A percentile compares a stretch with the other conserved stretches of the same genome.
Conservation (phyloP, 2,113 vertebrate genomes). For the Azemiops feae region DNA sequence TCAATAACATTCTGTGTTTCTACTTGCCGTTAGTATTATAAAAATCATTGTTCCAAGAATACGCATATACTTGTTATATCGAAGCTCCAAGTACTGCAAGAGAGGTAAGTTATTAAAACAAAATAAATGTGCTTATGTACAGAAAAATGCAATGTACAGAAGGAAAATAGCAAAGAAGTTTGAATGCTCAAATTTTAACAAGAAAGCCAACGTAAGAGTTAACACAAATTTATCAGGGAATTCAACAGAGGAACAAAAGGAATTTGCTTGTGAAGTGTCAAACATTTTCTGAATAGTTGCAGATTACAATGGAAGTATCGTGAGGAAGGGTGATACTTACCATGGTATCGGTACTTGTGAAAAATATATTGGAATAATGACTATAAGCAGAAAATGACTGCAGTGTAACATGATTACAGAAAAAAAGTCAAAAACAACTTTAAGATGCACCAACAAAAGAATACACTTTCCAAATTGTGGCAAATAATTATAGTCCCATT, state of each 20-base stretch:
- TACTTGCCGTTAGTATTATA: slow-evolving; percentile 86
- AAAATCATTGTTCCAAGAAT: slow-evolving; percentile 81
- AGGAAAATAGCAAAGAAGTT: neutral
- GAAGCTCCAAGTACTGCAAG: slow-evolving; percentile 85
- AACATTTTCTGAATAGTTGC: neutral
- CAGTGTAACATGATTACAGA: neutral
- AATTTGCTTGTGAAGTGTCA: neutral
- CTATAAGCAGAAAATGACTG: neutral
- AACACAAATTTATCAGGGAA: neutral
- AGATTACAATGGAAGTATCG: neutral
- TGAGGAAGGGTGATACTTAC: neutral
- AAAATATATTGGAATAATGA: neutral
- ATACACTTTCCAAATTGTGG: neutral
- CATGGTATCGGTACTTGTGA: neutral
- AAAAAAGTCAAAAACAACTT: neutral
- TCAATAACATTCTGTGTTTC: neutral
- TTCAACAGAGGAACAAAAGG: neutral
- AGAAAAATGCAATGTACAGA: neutral
- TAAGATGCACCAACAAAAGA: neutral
- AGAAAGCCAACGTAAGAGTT: neutral
- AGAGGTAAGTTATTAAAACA: slow-evolving; percentile 9
- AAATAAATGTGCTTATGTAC: neutral
- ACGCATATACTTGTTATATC: slow-evolving; percentile 81
- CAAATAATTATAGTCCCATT: neutral
- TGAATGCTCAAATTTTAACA: neutral